These are phyloP conservation scores for Anagrus nilaparvatae DNA, from an alignment of 1,140 invertebrate genomes.

Conservation along the genomic window DNA sequence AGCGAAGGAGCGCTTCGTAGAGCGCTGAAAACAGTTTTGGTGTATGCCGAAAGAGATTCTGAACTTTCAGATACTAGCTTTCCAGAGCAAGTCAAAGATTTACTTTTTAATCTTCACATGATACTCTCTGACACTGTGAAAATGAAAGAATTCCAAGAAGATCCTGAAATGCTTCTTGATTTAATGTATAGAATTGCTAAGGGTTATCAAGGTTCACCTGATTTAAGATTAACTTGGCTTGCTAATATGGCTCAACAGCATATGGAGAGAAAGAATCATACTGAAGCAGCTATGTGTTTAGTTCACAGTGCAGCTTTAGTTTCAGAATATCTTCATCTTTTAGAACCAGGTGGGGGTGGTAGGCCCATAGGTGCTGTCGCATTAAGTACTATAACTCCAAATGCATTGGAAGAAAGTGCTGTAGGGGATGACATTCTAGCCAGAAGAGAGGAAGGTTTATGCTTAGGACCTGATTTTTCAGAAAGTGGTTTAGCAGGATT, in stretches of 20 bases:
- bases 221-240: constrained; percentile 90
- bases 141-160: constrained; percentile 98
- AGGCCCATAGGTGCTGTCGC: constrained; percentile 74
- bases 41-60: constrained; percentile 84
- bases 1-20: constrained; percentile 91
- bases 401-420: constrained; percentile 92
- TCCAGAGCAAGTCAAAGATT: constrained; percentile 89
- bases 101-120: constrained; percentile 96
- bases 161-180: constrained; percentile 96
- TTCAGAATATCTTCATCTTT: constrained; percentile 82
- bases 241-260: constrained; percentile 96
- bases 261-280: constrained; percentile 74
- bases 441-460: constrained; percentile 68
- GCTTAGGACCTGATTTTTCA: constrained; percentile 82
- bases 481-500: constrained; percentile 78
- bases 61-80: constrained; percentile 87
- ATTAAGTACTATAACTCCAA: constrained; percentile 72
- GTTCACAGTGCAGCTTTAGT: constrained; percentile 90
- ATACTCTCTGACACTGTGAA: constrained; percentile 97
- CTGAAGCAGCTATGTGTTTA: constrained; percentile 92
- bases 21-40: constrained; percentile 87
- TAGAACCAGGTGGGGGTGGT: constrained; percentile 46
- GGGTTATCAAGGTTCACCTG: constrained; percentile 95
- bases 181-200: constrained; percentile 97
- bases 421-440: constrained; percentile 83